These are phyloP conservation scores for Blastomussa wellsi DNA, from an alignment of 92 coral and sea anemone genomes.

Conservation along the genomic window DNA sequence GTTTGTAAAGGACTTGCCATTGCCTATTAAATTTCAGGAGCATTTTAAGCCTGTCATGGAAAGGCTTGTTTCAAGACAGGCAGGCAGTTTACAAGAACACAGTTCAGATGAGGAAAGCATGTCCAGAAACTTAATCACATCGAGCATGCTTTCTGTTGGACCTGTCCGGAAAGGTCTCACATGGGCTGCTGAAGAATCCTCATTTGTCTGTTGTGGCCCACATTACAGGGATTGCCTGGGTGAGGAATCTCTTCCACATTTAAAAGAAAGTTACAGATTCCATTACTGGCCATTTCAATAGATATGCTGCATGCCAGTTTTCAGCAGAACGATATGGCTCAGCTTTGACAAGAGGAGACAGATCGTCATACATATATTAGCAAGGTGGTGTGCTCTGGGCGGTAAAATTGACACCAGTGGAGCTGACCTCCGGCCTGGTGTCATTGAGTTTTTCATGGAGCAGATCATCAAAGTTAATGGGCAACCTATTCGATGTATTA, in stretches of 20 bases:
- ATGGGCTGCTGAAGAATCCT: constrained; percentile 34
- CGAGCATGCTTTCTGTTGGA: constrained; percentile 60
- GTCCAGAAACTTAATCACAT: constrained; percentile 35
- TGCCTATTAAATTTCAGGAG: constrained; percentile 45
- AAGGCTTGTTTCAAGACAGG: constrained; percentile 22
- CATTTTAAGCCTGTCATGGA: constrained; percentile 45
- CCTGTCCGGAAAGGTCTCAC: constrained; percentile 33
- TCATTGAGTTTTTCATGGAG: constrained; percentile 53
- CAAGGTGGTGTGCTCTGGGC: constrained; percentile 70
- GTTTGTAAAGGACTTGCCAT: constrained; percentile 37
- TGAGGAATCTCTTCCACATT: constrained; percentile 33
- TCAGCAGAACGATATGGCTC: constrained; percentile 49
- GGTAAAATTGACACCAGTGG: constrained; percentile 57
- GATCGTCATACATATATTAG: constrained; percentile 45
- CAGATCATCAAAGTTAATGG: constrained; percentile 56
- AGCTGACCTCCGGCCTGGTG: constrained; percentile 64
- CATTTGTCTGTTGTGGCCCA: constrained; percentile 23
- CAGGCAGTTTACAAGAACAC: constrained; percentile 40
- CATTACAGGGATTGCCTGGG: constrained; percentile 32
- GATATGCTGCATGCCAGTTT: constrained; percentile 32
- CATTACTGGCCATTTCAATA: constrained; percentile 46
- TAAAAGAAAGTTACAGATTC: constrained; percentile 48
- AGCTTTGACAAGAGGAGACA: constrained; percentile 47
- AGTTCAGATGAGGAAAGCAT: constrained; percentile 12
- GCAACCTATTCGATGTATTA: constrained; percentile 35